A percentile compares a stretch with the other conserved stretches of the same genome.
Conservation (phyloP, 2,797 vertebrate genomes). For the Sarcophilus harrisii region DNA sequence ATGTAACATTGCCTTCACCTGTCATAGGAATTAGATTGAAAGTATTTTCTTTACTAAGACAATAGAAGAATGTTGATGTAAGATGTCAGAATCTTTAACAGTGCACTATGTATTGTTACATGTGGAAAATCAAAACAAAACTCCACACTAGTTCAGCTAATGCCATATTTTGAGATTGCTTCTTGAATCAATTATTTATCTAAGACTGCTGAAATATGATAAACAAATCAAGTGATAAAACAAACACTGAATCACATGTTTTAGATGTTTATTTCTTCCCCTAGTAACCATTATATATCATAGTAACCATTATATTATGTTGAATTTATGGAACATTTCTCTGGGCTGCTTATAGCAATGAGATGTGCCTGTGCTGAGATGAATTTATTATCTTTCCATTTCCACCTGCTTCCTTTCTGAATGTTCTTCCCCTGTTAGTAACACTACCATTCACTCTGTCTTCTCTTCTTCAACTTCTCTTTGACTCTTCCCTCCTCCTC, state of each 20-base stretch:
- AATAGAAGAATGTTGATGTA: slow-evolving; percentile 32
- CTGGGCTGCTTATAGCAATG: slow-evolving; percentile 18
- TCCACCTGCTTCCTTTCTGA: background rate
- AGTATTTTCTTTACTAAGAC: slow-evolving; percentile 51
- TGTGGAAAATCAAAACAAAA: slow-evolving; percentile 49
- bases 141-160: background rate
- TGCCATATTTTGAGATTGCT: slow-evolving; percentile 33
- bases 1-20: background rate
- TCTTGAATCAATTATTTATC: slow-evolving; percentile 5
- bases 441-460: background rate
- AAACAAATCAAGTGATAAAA: slow-evolving; percentile 43
- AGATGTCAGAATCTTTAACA: slow-evolving; percentile 46
- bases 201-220: slow-evolving; percentile 27
- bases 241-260: slow-evolving; percentile 17
- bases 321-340: slow-evolving; percentile 9
- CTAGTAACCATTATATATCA: background rate
- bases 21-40: slow-evolving; percentile 33
- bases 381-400: background rate
- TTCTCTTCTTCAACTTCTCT: background rate
- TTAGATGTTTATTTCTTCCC: slow-evolving; percentile 8
- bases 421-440: background rate
- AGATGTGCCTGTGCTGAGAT: slow-evolving; percentile 3
- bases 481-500: background rate
- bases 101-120: slow-evolving; percentile 38
- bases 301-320: background rate